Evolutionary conservation across 2,797 vertebrate species (phyloP).

Genomic region (Sebastes iracundus): DNA sequence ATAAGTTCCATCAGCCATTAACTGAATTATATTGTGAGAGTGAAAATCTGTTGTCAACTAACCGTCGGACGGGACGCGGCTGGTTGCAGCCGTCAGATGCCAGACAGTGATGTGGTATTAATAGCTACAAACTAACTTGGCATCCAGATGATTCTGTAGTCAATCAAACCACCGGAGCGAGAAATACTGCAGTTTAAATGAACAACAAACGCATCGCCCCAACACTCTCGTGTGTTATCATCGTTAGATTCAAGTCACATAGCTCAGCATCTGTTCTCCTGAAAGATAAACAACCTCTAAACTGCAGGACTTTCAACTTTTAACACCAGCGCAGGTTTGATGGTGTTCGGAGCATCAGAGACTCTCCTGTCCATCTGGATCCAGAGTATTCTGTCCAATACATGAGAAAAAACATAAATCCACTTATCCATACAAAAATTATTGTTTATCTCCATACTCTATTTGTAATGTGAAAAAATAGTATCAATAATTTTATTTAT

Average conservation of each 20-base stretch:
- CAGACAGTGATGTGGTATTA: not conserved
- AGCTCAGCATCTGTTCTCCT: not conserved
- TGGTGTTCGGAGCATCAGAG: not conserved
- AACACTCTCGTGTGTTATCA: not conserved
- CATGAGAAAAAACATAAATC: not conserved
- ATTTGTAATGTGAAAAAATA: not conserved
- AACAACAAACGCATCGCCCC: not conserved
- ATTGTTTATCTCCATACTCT: not conserved
- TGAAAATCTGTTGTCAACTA: not conserved
- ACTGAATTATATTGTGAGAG: not conserved
- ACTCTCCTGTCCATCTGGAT: not conserved
- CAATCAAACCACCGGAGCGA: not conserved
- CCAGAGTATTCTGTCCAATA: not conserved
- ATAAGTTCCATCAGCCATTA: not conserved
- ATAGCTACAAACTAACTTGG: not conserved
- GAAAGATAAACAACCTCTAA: not conserved
- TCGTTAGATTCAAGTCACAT: not conserved
- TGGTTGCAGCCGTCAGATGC: not conserved
- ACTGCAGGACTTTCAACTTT: not conserved
- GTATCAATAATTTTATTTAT: not conserved
- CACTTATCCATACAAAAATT: not conserved
- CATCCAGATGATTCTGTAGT: not conserved
- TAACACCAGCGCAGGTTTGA: not conserved
- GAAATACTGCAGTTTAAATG: not conserved
- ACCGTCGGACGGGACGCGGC: not conserved